Evolutionary conservation across 2,113 vertebrate genomes (phyloP).

Genomic region (Boleophthalmus pectinirostris): DNA sequence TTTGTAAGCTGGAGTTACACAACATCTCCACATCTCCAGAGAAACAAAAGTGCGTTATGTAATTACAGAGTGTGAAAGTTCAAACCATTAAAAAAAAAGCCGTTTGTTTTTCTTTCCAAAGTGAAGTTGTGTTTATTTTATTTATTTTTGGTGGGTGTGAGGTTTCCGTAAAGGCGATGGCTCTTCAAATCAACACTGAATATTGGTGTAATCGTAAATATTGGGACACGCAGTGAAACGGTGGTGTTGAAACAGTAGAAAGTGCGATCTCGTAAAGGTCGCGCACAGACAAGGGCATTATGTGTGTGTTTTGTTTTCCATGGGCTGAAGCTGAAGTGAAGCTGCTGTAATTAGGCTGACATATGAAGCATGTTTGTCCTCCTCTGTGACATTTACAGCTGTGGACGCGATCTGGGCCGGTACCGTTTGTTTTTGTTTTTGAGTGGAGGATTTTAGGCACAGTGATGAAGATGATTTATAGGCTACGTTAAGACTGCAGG

Average conservation of each 20-base stretch:
- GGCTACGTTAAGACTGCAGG: too few species aligned
- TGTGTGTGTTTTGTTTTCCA: not conserved
- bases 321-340: slow-evolving; percentile 12
- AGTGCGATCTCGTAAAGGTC: not conserved
- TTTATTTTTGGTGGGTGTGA: too few species aligned
- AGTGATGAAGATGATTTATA: too few species aligned
- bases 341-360: slow-evolving; percentile 51
- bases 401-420: not conserved
- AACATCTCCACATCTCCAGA: too few species aligned
- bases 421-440: too few species aligned
- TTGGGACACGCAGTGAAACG: not conserved
- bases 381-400: slow-evolving; percentile 28
- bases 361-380: slow-evolving; percentile 44
- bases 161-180: not conserved
- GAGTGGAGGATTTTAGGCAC: too few species aligned
- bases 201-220: not conserved
- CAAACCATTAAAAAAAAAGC: too few species aligned
- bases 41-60: too few species aligned
- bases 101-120: not conserved
- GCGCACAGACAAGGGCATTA: not conserved
- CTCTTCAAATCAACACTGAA: not conserved
- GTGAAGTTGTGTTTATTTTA: not conserved
- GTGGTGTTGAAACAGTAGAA: not conserved
- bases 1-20: too few species aligned
- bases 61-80: too few species aligned